phyloP scores from a whole-genome alignment of 37 sponge, comb jelly and placozoan genomes.

The Ephydatia muelleri region DNA sequence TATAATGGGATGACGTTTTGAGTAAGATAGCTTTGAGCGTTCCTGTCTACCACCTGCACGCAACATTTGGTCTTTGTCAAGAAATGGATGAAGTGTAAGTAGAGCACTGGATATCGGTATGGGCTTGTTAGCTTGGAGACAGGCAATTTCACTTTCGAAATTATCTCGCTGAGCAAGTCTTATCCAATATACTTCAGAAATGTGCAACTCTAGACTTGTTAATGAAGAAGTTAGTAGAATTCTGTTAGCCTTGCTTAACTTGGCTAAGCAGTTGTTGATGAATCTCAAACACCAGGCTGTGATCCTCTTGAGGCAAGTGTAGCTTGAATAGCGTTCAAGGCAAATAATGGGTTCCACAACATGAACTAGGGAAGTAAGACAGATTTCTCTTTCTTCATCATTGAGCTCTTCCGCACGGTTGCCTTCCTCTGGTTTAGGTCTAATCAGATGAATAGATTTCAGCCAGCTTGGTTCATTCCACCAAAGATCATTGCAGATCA shows the following conservation, averaged over 20 bases:
- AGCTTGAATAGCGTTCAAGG: slow-evolving; percentile 4
- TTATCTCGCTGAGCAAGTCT: slow-evolving; percentile 7
- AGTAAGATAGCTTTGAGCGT: slow-evolving; percentile 1
- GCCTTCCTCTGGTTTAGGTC: background rate
- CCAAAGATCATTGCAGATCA: slow-evolving; percentile 29
- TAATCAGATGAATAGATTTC: background rate
- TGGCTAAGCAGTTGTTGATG: slow-evolving; percentile 21
- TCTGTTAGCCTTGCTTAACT: background rate
- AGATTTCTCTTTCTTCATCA: slow-evolving; percentile 6
- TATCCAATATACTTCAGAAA: slow-evolving; percentile 32
- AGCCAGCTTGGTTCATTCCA: slow-evolving; percentile 41
- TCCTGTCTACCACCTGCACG: background rate
- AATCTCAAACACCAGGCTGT: slow-evolving; percentile 34
- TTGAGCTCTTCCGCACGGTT: background rate
- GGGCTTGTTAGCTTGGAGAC: slow-evolving; percentile 6
- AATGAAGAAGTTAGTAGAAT: background rate
- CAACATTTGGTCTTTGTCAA: background rate
- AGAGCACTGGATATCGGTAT: background rate
- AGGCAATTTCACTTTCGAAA: slow-evolving; percentile 14
- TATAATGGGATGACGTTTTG: background rate
- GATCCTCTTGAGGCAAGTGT: background rate
- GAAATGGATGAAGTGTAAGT: slow-evolving; percentile 2
- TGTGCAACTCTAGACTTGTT: slow-evolving; percentile 11
- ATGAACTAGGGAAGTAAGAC: background rate
- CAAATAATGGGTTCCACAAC: background rate